Evolutionary conservation across 2,797 vertebrate species (phyloP), one percentile per base, ranked within the genome.

Genomic region (Pogoniulus pusillus): DNA sequence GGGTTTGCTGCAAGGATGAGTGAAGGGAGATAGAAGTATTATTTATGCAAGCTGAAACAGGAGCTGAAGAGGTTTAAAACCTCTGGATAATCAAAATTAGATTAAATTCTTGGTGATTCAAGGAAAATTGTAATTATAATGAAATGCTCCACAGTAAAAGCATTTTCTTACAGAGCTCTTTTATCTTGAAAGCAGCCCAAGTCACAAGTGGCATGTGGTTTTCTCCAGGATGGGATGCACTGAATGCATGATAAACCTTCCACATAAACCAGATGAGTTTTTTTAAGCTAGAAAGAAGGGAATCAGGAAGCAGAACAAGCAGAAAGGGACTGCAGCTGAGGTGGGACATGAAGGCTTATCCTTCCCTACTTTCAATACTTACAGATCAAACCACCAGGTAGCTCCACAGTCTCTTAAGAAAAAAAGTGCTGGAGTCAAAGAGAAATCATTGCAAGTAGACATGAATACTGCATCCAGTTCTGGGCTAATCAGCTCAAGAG

Each of bases 51-150:
- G 47, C 30, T 82, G 64, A 92, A 86, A 88, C 13, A 51, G 37
- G 16, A 88, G 80, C 55, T 86, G 54, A 85, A 86, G 77, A 87
- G n/a, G 39, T 92, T 87, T 92, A 70, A 91, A 90, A 47, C 71
- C 78, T 86, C 85, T 82, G 54, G 83, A 90, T 82, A 86, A 92
- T 30, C 62, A 82, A 93, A 92, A 92, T 73, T 41, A 93, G 77
- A 94, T 84, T 91, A 84, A 94, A 86, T 79, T 85, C 65, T 79
- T 71, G 15, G 29, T 60, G 0, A 70, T 30, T 89, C 2, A 73
- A 82, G 77, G 90, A 86, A 76, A 87, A 59, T 4, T 58, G 35
- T 47, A 64, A 84, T 90, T 74, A 77, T 53, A 91, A 75, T 55
- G 29, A 69, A 94, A 88, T 1, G 4, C 5, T 85, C 16, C 8